Evolutionary conservation across 2,888 invertebrate species (phyloP), one percentile per base, ranked within the genome.

Genomic region (Onchidella celtica): DNA sequence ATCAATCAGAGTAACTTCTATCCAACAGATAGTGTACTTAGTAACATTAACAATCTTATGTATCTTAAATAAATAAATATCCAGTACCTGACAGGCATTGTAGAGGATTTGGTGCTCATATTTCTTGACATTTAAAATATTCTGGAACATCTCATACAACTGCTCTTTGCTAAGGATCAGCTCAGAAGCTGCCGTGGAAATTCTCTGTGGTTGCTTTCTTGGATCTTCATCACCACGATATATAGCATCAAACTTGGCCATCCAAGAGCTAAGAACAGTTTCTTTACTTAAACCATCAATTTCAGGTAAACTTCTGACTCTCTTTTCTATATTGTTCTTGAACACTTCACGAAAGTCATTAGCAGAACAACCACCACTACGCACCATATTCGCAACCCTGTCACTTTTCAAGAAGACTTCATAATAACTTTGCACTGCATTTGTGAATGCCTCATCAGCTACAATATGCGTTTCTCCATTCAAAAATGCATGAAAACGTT

Each of bases 121-220:
- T 94, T 99, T 99, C 95, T 99, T 99, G 78, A 99, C 97, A 78
- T 97, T 97, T 84, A 99, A 95, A 88, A 99, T 98, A 94, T 99
- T 99, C 94, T 99, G 99, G 94, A 99, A 99, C 98, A 99, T 99
- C 94, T 99, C 99, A 94, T 98, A 99, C 17, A 99, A 95, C 93
- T 99, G 99, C 93, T 99, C 99, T 94, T 99, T 99, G 90, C 98
- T 98, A 88, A 99, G 95, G 92, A 99, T 98, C 89, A 97, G 95
- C 94, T 99, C 99, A 77, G 93, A 93, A 69, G 93, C 91, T 85
- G 93, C 91, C 77, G 92, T 91, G 68, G 92, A 88, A 87, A 91
- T 88, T 78, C 97, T 97, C 93, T 97, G 97, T 55, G 92, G 90
- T 81, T 91, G 92, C 79, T 92, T 92, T 65, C 92, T 85, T 66